Conservation (phyloP, 2,113 vertebrate genomes). For the Chauna torquata region DNA sequence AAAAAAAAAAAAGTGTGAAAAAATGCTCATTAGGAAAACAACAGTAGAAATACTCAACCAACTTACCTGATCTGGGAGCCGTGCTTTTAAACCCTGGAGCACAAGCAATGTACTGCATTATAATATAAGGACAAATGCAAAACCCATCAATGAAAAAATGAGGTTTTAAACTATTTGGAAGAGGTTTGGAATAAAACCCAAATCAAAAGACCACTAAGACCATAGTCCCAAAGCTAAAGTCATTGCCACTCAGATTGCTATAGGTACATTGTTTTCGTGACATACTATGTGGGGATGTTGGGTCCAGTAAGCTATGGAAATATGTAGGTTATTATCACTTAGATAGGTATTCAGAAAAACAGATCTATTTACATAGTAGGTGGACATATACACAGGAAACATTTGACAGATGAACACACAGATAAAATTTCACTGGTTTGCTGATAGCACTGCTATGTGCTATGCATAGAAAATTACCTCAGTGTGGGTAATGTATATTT, state of each 20-base stretch:
- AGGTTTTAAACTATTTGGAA: background rate
- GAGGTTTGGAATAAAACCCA: background rate
- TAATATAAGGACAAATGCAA: background rate
- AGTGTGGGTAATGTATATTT: background rate
- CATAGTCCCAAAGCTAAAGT: background rate
- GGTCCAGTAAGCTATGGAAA: background rate
- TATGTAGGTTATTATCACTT: background rate
- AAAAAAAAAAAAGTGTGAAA: background rate
- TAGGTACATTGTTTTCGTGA: fast-evolving
- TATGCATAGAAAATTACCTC: background rate
- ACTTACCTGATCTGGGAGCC: background rate
- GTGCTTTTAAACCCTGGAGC: background rate
- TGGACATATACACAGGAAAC: background rate
- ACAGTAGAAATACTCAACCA: background rate
- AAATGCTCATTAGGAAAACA: conserved; percentile 38
- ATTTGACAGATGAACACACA: background rate
- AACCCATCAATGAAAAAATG: background rate
- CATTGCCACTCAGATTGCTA: background rate
- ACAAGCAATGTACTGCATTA: background rate
- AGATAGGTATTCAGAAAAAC: background rate
- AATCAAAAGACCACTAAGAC: background rate
- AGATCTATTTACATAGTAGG: background rate
- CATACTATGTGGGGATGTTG: background rate
- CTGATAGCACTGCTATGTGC: background rate
- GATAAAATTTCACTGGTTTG: background rate